Percentiles rank a stretch among this genome's conserved stretches.
Evolutionary conservation across 1,140 invertebrate genomes (phyloP).

Genomic region (Psilanteris sp.): DNA sequence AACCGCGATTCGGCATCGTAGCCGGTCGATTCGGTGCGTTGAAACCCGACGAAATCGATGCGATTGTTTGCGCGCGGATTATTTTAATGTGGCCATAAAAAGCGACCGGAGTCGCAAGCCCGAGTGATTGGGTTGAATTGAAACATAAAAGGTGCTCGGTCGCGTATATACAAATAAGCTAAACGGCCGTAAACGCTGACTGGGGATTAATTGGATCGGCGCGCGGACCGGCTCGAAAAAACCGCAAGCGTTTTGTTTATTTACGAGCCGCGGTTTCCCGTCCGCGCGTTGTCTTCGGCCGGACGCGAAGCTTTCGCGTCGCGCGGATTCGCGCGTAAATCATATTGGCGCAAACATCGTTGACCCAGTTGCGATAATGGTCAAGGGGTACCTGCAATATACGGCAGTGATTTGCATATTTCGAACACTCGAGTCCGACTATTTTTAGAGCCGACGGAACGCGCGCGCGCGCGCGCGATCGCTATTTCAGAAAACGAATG

Average conservation of each 20-base stretch:
- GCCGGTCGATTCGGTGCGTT: too few species aligned
- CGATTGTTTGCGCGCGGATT: too few species aligned
- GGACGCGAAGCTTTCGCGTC: conserved; percentile 25
- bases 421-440: conserved; percentile 25
- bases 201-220: conserved; percentile 5
- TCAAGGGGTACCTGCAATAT: conserved; percentile 59
- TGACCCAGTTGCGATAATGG: conserved; percentile 65
- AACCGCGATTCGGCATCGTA: too few species aligned
- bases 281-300: conserved; percentile 8
- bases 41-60: too few species aligned
- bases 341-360: conserved; percentile 60
- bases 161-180: too few species aligned
- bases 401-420: conserved; percentile 65
- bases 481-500: conserved; percentile 56
- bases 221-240: background rate
- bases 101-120: too few species aligned
- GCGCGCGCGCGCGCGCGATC: background rate
- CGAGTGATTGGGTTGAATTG: too few species aligned
- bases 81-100: too few species aligned
- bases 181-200: too few species aligned
- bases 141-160: too few species aligned
- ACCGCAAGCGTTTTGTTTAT: conserved; percentile 6
- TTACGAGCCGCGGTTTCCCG: conserved; percentile 13
- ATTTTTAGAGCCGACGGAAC: conserved; percentile 60
- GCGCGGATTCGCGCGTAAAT: conserved; percentile 49